Evolutionary conservation across 2,888 invertebrate genomes (phyloP).

Genomic region (Caenorhabditis virilis): DNA sequence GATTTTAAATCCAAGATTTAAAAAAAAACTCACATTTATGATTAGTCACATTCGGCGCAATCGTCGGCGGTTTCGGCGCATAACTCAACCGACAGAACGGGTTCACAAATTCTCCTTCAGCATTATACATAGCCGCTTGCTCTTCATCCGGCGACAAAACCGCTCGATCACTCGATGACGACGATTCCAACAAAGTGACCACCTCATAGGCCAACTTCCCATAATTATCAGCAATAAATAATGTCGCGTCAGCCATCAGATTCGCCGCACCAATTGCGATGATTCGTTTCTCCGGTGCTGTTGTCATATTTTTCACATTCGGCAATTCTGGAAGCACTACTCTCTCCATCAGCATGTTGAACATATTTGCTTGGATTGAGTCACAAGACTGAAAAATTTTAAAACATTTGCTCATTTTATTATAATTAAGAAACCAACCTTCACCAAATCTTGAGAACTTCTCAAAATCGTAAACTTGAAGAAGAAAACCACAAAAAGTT

Average conservation of each 20-base stretch:
- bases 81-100: constrained; percentile 61
- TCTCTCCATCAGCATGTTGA: constrained; percentile 91
- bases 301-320: constrained; percentile 80
- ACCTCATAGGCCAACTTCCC: constrained; percentile 39
- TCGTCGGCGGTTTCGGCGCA: constrained; percentile 43
- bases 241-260: constrained; percentile 71
- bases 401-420: not conserved
- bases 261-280: constrained; percentile 86
- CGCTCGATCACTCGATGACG: constrained; percentile 28
- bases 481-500: constrained; percentile 86
- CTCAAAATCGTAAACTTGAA: constrained; percentile 83
- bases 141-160: constrained; percentile 49
- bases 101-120: constrained; percentile 60
- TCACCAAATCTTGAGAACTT: constrained; percentile 79
- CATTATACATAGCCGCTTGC: constrained; percentile 54
- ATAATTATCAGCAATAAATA: constrained; percentile 10
- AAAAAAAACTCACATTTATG: constrained; percentile 44
- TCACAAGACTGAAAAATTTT: constrained; percentile 44
- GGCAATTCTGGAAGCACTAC: constrained; percentile 38
- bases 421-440: constrained; percentile 75
- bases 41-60: constrained; percentile 46
- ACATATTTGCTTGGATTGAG: constrained; percentile 77
- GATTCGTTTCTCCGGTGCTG: constrained; percentile 83
- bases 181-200: constrained; percentile 40
- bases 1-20: too few species aligned